phyloP scores from a whole-genome alignment of 2,797 vertebrate genomes.

The Pelochelys cantorii region DNA sequence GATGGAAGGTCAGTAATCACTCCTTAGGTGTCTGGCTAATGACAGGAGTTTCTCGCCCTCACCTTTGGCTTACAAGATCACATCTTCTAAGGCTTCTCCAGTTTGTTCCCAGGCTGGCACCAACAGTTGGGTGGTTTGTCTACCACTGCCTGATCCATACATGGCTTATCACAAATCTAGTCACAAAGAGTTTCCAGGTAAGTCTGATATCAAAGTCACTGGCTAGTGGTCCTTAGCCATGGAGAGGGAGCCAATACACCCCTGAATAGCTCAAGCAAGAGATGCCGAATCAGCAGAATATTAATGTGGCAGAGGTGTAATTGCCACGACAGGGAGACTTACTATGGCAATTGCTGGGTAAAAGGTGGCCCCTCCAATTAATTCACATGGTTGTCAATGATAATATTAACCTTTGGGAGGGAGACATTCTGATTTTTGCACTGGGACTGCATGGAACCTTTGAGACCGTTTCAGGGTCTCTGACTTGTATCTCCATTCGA shows the following conservation, averaged over 20 bases:
- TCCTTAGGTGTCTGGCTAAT: background rate
- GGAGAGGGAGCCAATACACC: background rate
- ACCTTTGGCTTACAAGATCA: background rate
- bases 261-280: background rate
- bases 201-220: background rate
- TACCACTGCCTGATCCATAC: background rate
- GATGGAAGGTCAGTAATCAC: background rate
- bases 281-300: background rate
- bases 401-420: too few species aligned
- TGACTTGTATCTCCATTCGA: background rate
- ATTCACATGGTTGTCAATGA: background rate
- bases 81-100: background rate
- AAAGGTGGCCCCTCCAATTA: background rate
- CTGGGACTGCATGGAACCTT: background rate
- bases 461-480: background rate
- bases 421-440: background rate
- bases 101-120: background rate
- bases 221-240: background rate
- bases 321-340: background rate
- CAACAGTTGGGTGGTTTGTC: conserved; percentile 23
- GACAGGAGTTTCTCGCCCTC: background rate
- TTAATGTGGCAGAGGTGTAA: background rate
- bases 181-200: background rate
- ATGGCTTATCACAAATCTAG: background rate
- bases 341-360: background rate